Evolutionary conservation across 2,888 invertebrate species (phyloP).

Genomic region (Tenthredo amoena): DNA sequence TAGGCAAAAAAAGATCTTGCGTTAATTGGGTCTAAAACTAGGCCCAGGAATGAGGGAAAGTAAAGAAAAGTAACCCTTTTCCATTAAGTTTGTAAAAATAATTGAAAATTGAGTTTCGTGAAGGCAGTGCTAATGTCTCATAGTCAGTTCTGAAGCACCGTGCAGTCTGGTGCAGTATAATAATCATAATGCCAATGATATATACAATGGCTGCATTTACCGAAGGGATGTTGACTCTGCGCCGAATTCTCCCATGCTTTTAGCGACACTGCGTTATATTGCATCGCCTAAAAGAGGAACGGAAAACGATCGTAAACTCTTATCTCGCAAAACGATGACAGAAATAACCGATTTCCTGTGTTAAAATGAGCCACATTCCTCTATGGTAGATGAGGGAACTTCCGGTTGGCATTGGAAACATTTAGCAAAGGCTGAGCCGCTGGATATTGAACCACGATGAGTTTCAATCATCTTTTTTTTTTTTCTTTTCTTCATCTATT

Average conservation of each 20-base stretch:
- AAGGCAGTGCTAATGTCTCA: neutral
- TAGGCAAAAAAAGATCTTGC: neutral
- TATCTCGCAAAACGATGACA: conserved; percentile 60
- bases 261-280: conserved; percentile 55
- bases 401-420: conserved; percentile 33
- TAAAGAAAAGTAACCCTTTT: neutral
- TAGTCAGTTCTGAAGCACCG: neutral
- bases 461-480: conserved; percentile 26
- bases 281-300: conserved; percentile 55
- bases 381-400: neutral
- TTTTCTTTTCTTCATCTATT: conserved; percentile 49
- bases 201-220: conserved; percentile 61
- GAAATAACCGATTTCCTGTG: conserved; percentile 63
- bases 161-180: conserved; percentile 16
- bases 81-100: neutral
- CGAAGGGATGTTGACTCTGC: conserved; percentile 58
- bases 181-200: conserved; percentile 13
- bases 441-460: neutral
- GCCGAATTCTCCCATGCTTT: conserved; percentile 57
- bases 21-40: neutral
- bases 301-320: conserved; percentile 67
- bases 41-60: neutral
- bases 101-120: neutral
- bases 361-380: conserved; percentile 54
- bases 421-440: neutral